Evolutionary conservation across 2,113 vertebrate species (phyloP), one percentile per base, ranked within the genome.

Genomic region (Seriola rivoliana): DNA sequence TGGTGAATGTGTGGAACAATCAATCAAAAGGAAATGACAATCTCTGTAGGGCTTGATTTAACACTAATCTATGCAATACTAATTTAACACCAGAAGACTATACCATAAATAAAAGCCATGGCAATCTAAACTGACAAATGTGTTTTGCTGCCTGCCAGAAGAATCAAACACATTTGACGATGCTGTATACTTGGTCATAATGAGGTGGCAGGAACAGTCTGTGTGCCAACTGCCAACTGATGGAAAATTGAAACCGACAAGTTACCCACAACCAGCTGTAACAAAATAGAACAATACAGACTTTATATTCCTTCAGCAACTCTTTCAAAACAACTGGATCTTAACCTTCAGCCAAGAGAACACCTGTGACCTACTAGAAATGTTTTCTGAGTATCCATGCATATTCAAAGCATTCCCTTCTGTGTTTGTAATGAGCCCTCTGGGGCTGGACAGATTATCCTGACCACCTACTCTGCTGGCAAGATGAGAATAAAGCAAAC

Each of bases 201-300:
- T 71, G 64, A 88, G 62, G 60, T 63, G 75, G 63, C 71, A 77
- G 40, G 36, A 80, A 74, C 52, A 79, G 66, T 38, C 29, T 80
- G 72, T 66, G 42, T 40, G 72, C 50, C 82, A 88, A 60, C 48
- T 80, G 82, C 46, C 23, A 32, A 64, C 67, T 69, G 66, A 70
- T 8, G n/a, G 78, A 54, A 80, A 69, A 78, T 12, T 58, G 4
- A 80, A 82, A 75, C 69, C 1, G 7, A 68, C 59, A 84, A 54
- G 6, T 60, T 44, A 42, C 19, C 58, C 57, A 59, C 55, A 70
- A 57, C 48, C 67, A 62, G 58, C 65, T 42, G 1, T 48, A 32
- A 36, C 19, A 69, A 76, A 60, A 80, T 23, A 70, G 12, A 19
- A 21, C 44, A 70, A 55, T 42, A 59, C 66, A 42, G 42, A 68